Conservation (phyloP, 2,113 vertebrate species). For the Paracanthobrama guichenoti region DNA sequence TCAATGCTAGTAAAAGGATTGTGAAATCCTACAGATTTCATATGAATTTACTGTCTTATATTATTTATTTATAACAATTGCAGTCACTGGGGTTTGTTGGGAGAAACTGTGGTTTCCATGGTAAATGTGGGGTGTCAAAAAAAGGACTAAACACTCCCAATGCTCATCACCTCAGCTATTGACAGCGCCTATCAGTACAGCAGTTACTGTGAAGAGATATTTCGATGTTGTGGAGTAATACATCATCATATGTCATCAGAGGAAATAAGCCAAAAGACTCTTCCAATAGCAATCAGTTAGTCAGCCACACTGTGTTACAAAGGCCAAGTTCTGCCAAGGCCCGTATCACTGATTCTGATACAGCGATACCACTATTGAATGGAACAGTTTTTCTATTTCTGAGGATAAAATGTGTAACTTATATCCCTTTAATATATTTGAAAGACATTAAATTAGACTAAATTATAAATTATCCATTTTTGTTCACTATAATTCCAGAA, state of each 20-base stretch:
- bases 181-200: neutral
- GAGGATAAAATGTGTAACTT: neutral
- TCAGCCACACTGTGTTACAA: neutral
- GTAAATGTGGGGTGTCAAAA: neutral
- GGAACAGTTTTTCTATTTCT: neutral
- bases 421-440: neutral
- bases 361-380: neutral
- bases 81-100: neutral
- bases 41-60: neutral
- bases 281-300: neutral
- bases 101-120: neutral
- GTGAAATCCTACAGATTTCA: neutral
- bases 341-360: neutral
- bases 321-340: neutral
- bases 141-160: neutral
- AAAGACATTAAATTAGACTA: neutral
- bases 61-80: neutral
- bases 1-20: neutral
- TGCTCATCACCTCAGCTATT: neutral
- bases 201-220: neutral
- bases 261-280: neutral
- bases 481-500: neutral
- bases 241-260: neutral
- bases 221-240: neutral
- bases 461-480: neutral